phyloP scores from a whole-genome alignment of 2,113 vertebrate genomes.

The Anguilla japonica region DNA sequence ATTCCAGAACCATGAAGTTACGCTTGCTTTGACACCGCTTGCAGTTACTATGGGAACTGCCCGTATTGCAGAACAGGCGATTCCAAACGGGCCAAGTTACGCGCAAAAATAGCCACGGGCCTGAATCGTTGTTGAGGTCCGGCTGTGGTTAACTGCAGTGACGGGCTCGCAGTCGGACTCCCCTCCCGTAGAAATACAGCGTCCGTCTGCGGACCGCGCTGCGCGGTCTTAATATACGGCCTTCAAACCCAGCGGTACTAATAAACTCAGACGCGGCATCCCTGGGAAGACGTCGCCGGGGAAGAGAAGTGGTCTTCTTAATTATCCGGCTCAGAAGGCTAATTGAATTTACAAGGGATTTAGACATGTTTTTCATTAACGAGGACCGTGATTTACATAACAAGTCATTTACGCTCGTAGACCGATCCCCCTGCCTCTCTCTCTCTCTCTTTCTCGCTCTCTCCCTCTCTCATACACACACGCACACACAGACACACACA shows the following conservation, averaged over 20 bases:
- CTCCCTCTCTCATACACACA: not conserved
- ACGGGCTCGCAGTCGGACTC: not conserved
- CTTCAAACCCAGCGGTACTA: slow-evolving; percentile 1
- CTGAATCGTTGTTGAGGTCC: not conserved
- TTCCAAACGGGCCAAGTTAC: not conserved
- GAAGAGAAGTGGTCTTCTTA: slow-evolving; percentile 30
- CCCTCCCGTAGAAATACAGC: not conserved
- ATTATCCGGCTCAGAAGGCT: slow-evolving; percentile 34
- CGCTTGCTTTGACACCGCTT: not conserved
- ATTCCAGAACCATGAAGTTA: not conserved
- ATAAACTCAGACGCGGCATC: slow-evolving; percentile 11
- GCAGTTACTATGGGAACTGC: not conserved
- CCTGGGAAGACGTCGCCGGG: slow-evolving; percentile 19
- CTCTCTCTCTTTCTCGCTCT: not conserved
- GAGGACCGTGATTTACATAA: slow-evolving; percentile 33
- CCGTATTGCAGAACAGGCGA: not conserved
- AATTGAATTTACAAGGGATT: slow-evolving; percentile 29
- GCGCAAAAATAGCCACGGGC: not conserved
- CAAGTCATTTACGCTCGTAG: slow-evolving; percentile 10
- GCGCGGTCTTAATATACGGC: not conserved
- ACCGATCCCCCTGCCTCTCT: not conserved
- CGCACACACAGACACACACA: not conserved
- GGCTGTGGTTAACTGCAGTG: not conserved
- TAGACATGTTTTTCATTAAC: slow-evolving; percentile 36
- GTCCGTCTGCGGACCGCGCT: not conserved